phyloP scores from a whole-genome alignment of 2,797 vertebrate species.

The Cirrhinus molitorella region DNA sequence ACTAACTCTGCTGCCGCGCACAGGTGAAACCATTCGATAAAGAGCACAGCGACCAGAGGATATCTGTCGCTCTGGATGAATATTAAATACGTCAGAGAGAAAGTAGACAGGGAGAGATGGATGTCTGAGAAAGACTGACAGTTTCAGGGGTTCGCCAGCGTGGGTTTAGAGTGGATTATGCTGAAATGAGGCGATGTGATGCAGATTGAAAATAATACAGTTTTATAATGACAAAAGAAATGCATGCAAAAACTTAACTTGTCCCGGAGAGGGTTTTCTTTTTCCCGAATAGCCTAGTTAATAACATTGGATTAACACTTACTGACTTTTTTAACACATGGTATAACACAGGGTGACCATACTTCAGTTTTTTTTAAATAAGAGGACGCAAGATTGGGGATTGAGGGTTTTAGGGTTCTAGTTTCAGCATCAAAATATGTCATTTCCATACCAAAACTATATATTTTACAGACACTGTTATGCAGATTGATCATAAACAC shows the following conservation, averaged over 20 bases:
- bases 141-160: not conserved
- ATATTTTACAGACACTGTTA: too few relatives aligned
- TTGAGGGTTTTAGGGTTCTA: too few relatives aligned
- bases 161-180: conserved; percentile 7
- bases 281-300: not conserved
- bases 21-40: conserved; percentile 52
- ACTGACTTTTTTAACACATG: too few relatives aligned
- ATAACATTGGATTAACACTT: not conserved
- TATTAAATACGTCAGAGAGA: conserved; percentile 29
- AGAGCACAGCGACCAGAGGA: conserved; percentile 33
- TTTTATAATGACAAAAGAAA: not conserved
- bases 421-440: too few relatives aligned
- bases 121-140: not conserved
- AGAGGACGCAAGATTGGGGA: too few relatives aligned
- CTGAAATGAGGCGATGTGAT: not conserved
- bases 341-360: too few relatives aligned
- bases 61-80: conserved; percentile 30
- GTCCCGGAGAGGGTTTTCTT: not conserved
- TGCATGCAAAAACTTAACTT: not conserved
- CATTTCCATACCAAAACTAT: too few relatives aligned
- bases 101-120: not conserved
- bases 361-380: too few relatives aligned
- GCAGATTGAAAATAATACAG: not conserved
- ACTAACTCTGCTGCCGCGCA: conserved; percentile 42
- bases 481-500: too few relatives aligned